Conservation (phyloP, 2,797 vertebrate species). For the Gastrophryne carolinensis region DNA sequence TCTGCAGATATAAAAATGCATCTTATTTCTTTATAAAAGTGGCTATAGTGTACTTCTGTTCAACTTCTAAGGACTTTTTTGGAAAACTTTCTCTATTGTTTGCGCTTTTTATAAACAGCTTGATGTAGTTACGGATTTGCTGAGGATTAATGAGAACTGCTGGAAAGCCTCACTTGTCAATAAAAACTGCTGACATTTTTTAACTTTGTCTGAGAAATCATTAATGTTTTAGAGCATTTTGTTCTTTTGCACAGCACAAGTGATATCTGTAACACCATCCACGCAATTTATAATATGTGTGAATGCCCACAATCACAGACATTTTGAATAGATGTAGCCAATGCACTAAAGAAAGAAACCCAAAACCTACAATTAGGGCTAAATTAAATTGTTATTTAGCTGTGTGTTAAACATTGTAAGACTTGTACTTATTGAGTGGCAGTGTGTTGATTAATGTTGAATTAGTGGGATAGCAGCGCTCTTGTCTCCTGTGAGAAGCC, state of each 20-base stretch:
- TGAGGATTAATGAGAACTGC: slow-evolving; percentile 4
- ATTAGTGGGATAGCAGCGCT: too few species aligned
- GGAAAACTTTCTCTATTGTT: background rate
- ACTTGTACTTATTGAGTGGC: too few species aligned
- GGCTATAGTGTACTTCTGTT: background rate
- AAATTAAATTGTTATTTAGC: too few species aligned
- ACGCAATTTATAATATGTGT: background rate
- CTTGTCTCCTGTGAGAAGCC: too few species aligned
- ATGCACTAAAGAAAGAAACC: too few species aligned
- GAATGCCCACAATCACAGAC: background rate
- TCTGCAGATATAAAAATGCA: background rate
- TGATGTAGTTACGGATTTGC: slow-evolving; percentile 7
- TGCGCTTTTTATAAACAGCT: slow-evolving; percentile 4
- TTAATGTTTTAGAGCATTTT: background rate
- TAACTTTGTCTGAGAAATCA: background rate
- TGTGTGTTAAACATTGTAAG: too few species aligned
- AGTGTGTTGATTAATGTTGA: too few species aligned
- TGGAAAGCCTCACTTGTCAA: background rate
- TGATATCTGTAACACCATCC: background rate
- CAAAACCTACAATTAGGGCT: too few species aligned
- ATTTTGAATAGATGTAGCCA: too few species aligned
- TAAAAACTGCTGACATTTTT: slow-evolving; percentile 1
- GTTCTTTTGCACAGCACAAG: background rate
- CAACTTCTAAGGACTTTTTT: background rate
- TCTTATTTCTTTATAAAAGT: background rate